Percentiles rank a stretch among this genome's conserved stretches.
Evolutionary conservation across 2,113 vertebrate genomes (phyloP).

Genomic region (Isurus oxyrinchus): DNA sequence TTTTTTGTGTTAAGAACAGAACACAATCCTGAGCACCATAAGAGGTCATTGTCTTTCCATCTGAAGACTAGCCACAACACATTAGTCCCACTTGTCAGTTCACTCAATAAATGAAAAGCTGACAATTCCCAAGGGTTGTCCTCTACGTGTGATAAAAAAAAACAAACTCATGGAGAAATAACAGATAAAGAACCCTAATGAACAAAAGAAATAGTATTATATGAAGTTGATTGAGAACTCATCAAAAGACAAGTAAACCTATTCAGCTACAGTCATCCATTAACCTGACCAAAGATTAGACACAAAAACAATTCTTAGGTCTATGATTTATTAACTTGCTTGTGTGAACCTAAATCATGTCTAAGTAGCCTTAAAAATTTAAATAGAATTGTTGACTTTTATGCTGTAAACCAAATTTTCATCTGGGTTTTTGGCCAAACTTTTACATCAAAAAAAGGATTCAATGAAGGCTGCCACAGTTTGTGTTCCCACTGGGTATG

Average conservation of each 20-base stretch:
- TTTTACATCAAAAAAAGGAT: background rate
- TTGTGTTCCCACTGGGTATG: background rate
- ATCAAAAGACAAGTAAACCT: background rate
- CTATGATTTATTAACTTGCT: background rate
- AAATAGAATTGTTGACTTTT: background rate
- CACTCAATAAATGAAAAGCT: background rate
- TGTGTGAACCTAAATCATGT: background rate
- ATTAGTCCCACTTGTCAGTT: background rate
- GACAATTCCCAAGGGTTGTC: background rate
- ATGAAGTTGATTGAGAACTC: background rate
- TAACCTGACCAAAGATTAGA: background rate
- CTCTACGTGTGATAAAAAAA: background rate
- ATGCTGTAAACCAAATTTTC: background rate
- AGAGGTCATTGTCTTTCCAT: background rate
- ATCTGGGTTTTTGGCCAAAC: background rate
- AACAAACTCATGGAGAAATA: background rate
- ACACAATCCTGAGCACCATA: background rate
- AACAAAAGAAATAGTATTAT: background rate
- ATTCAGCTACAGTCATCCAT: background rate
- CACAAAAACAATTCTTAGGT: background rate
- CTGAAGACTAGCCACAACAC: background rate
- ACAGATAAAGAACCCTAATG: background rate
- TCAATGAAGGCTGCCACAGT: background rate
- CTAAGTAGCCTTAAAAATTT: background rate
- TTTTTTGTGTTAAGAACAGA: background rate